phyloP scores from a whole-genome alignment of 2,797 vertebrate genomes.

The Acipenser oxyrinchus region DNA sequence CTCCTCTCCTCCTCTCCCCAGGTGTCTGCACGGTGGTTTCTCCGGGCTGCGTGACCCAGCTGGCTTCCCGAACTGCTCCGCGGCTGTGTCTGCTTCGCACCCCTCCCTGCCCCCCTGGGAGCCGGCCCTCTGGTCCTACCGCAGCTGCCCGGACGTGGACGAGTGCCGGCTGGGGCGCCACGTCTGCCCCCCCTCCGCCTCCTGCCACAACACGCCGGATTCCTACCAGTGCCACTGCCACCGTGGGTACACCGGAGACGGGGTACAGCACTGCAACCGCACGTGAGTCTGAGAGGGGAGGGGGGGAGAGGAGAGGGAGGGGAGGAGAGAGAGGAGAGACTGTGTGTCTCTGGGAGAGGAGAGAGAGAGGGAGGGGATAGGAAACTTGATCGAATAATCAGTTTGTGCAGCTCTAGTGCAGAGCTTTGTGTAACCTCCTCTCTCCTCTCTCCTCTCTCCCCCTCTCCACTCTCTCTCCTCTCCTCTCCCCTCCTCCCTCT shows the following conservation, averaged over 20 bases:
- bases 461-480: too few species aligned
- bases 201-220: slow-evolving; percentile 80
- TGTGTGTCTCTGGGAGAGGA: slow-evolving; percentile 51
- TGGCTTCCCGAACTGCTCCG: slow-evolving; percentile 66
- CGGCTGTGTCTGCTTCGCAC: slow-evolving; percentile 59
- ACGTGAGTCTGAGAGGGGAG: slow-evolving; percentile 57
- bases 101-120: slow-evolving; percentile 53
- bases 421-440: too few species aligned
- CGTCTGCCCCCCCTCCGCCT: slow-evolving; percentile 73
- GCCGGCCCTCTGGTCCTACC: slow-evolving; percentile 76
- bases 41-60: slow-evolving; percentile 64
- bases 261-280: slow-evolving; percentile 79
- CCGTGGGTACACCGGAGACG: slow-evolving; percentile 80
- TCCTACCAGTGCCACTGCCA: slow-evolving; percentile 85
- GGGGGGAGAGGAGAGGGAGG: too few species aligned
- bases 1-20: slow-evolving; percentile 26
- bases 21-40: slow-evolving; percentile 83
- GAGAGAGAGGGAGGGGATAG: neutral
- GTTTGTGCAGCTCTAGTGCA: too few species aligned
- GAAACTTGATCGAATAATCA: too few species aligned
- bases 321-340: too few species aligned
- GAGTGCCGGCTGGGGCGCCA: slow-evolving; percentile 83
- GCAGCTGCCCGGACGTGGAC: slow-evolving; percentile 82
- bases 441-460: too few species aligned
- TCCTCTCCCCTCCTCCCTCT: too few species aligned